These are phyloP conservation scores for Nezara viridula DNA, from an alignment of 2,888 invertebrate genomes.

Conservation along the genomic window DNA sequence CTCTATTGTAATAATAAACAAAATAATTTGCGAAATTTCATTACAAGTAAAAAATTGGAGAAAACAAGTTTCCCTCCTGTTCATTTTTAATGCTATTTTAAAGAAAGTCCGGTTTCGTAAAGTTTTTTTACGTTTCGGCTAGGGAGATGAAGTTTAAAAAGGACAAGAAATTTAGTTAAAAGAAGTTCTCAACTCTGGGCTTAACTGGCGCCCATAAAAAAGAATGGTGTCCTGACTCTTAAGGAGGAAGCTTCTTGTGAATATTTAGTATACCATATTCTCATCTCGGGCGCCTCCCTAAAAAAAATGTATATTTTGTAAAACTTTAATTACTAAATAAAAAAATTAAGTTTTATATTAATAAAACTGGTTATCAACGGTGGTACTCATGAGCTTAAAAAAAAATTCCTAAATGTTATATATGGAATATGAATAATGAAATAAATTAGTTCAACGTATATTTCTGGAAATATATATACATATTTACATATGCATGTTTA, in stretches of 20 bases:
- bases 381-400: background rate
- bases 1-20: background rate
- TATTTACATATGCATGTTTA: no score
- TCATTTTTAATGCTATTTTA: conserved; percentile 21
- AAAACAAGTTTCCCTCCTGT: background rate
- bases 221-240: background rate
- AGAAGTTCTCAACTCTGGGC: background rate
- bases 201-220: conserved; percentile 28
- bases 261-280: conserved; percentile 3
- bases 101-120: conserved; percentile 9
- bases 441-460: no score
- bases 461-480: no score
- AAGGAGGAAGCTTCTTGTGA: background rate
- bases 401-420: no score
- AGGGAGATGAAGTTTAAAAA: conserved; percentile 16
- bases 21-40: background rate
- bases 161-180: conserved; percentile 39
- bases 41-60: background rate
- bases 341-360: background rate
- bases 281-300: background rate
- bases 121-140: conserved; percentile 20
- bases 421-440: no score
- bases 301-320: background rate
- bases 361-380: background rate
- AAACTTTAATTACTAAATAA: background rate